Evolutionary conservation across 1,140 invertebrate genomes (phyloP).

Genomic region (Drosophila micromelanica): DNA sequence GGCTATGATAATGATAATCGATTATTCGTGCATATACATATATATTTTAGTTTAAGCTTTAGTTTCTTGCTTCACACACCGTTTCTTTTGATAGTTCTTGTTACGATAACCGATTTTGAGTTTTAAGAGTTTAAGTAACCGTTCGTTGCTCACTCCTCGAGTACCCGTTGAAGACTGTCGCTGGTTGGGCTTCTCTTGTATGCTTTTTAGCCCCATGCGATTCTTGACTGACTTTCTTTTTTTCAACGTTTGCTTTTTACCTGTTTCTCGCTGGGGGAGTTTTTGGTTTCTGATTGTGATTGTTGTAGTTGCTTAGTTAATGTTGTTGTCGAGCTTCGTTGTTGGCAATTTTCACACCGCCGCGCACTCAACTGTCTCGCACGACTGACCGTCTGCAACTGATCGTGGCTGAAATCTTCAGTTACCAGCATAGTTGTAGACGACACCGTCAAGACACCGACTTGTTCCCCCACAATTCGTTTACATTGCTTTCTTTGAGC

Average conservation of each 20-base stretch:
- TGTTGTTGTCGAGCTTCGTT: constrained; percentile 55
- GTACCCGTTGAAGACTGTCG: constrained; percentile 76
- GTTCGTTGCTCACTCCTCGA: constrained; percentile 72
- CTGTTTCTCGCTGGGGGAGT: constrained; percentile 57
- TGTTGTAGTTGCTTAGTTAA: constrained; percentile 45
- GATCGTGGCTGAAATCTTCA: constrained; percentile 73
- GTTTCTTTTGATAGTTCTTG: constrained; percentile 17
- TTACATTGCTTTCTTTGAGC: constrained; percentile 63
- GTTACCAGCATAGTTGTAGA: constrained; percentile 78
- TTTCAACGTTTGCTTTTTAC: constrained; percentile 46
- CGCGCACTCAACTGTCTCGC: constrained; percentile 83
- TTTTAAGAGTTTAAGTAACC: constrained; percentile 39
- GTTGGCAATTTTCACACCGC: constrained; percentile 71
- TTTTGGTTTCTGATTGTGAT: constrained; percentile 43
- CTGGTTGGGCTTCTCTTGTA: constrained; percentile 70
- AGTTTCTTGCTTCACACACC: constrained; percentile 36
- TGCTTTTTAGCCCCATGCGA: constrained; percentile 70
- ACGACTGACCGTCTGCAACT: constrained; percentile 84
- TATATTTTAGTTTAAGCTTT: constrained; percentile 14
- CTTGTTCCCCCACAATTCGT: constrained; percentile 27
- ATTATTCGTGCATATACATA: constrained; percentile 15
- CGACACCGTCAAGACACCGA: constrained; percentile 11
- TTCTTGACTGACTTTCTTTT: constrained; percentile 64
- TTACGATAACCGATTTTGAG: constrained; percentile 53
- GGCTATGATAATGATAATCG: constrained; percentile 23